phyloP scores from a whole-genome alignment of 2,888 invertebrate species.

The Oligia latruncula region DNA sequence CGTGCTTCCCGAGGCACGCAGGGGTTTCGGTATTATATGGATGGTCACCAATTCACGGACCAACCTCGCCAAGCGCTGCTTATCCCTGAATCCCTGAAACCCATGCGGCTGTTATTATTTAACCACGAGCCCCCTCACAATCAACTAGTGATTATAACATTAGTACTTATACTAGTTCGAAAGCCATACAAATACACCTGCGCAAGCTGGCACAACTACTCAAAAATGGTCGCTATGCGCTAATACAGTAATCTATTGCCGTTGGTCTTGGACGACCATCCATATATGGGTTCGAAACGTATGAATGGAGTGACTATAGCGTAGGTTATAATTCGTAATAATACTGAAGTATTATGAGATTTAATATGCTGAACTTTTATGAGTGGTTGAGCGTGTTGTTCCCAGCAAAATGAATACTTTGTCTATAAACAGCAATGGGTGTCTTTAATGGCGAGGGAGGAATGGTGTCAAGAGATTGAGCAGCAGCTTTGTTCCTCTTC shows the following conservation, averaged over 20 bases:
- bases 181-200: constrained; percentile 28
- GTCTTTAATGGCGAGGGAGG: too few relatives aligned
- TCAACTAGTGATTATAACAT: background rate
- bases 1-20: background rate
- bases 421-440: too few relatives aligned
- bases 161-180: background rate
- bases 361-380: background rate
- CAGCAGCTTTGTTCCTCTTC: too few relatives aligned
- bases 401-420: too few relatives aligned
- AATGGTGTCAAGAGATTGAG: background rate
- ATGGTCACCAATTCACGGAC: background rate
- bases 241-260: constrained; percentile 22
- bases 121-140: background rate
- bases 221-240: constrained; percentile 20
- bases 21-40: background rate
- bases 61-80: background rate
- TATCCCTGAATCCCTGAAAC: background rate
- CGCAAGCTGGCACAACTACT: constrained; percentile 3
- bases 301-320: constrained; percentile 12
- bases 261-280: background rate
- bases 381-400: background rate
- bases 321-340: background rate
- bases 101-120: background rate
- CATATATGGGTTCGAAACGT: constrained; percentile 8
- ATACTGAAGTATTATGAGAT: background rate